A percentile compares a stretch with the other conserved stretches of the same genome.
These are phyloP conservation scores for Lordiphosa clarofinis DNA, from an alignment of 1,140 invertebrate species.

Conservation along the genomic window DNA sequence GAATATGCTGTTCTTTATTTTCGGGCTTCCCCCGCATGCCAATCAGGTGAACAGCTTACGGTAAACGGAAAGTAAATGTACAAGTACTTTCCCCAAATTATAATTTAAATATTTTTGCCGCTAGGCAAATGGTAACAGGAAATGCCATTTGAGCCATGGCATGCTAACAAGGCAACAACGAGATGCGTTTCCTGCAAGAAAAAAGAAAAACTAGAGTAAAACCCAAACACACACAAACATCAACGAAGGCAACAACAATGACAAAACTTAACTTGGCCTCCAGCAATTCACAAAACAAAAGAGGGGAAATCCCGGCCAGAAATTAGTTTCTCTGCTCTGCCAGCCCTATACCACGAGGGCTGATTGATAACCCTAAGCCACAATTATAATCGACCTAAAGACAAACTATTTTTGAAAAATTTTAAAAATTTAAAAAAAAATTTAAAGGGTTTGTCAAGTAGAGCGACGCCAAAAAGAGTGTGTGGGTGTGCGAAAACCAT, in stretches of 20 bases:
- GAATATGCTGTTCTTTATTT: slow-evolving; percentile 12
- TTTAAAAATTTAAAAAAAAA: no score
- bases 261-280: slow-evolving; percentile 66
- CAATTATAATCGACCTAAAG: no score
- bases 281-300: slow-evolving; percentile 40
- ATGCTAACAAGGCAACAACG: slow-evolving; percentile 55
- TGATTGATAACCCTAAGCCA: no score
- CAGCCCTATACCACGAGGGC: slow-evolving; percentile 14
- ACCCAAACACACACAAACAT: slow-evolving; percentile 25
- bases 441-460: no score
- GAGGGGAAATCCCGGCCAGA: slow-evolving; percentile 54
- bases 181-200: slow-evolving; percentile 20
- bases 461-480: no score
- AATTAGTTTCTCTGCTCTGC: slow-evolving; percentile 62
- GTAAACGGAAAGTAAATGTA: not conserved
- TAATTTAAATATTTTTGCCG: slow-evolving; percentile 69
- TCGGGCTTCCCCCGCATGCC: not conserved
- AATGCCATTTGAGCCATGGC: slow-evolving; percentile 64
- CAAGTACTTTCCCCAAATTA: slow-evolving; percentile 32
- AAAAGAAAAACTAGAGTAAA: slow-evolving; percentile 47
- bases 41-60: slow-evolving; percentile 13
- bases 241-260: slow-evolving; percentile 23
- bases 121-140: slow-evolving; percentile 40
- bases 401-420: no score
- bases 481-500: no score